Base-by-base conservation (phyloP, 2,888 invertebrate species). In the Netelia virgata region DNA sequence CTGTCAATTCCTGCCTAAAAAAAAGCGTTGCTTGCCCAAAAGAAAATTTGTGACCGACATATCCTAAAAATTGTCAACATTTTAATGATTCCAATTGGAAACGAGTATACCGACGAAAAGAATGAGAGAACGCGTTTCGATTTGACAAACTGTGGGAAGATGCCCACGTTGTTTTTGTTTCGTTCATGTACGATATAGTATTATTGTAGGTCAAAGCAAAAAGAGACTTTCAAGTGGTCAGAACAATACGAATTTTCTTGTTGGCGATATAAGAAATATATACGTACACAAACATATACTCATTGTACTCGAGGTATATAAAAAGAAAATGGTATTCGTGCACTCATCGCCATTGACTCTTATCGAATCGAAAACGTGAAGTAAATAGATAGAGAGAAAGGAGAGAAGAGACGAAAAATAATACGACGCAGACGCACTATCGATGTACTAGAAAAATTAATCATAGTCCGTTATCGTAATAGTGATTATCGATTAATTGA, bases 361-460 rank as follows among this genome's bases (percentile, higher is more conserved):
- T 84, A 78, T 84, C 84, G 84, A 84, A 84, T 84, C 77, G 78
- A 69, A 57, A 57, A 57, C 1, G 18, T 57, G 63, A 43, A 28
- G 63, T n/a, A 63, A 23, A 64, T 11, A 64, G 23, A 64, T 5
- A 1, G 41, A 16, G 41, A 41, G 41, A 64, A 53, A 57, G 64
- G 63, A 55, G 57, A 28, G 55, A 28, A n/a, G 41, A 63, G 28
- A 47, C 63, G 41, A 59, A n/a, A 59, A 50, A n/a, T 36, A 50
- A 68, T 68, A 43, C 43, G 55, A 66, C 75, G 76, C 73, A 74
- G 82, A 82, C 70, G 78, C 84, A 85, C 84, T 82, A 72, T 82
- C 64, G 78, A 79, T 85, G 84, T 85, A 78, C 50, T 85, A 85
- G 82, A 75, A 43, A 74, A 68, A 43, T 18, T 78, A 75, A 78